phyloP scores from a whole-genome alignment of 2,797 vertebrate genomes.

The Euthynnus affinis region DNA sequence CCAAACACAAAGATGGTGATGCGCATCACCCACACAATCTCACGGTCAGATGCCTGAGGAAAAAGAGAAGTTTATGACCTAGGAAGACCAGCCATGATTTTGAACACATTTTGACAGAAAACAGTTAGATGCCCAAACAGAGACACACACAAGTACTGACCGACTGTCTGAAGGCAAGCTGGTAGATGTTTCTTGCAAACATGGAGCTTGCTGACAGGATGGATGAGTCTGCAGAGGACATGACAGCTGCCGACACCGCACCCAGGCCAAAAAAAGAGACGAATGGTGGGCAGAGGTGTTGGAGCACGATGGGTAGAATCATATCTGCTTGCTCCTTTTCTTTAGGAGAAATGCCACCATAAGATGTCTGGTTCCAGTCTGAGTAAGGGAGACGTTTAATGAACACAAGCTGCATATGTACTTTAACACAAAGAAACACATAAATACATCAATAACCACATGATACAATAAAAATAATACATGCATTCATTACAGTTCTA shows the following conservation, averaged over 20 bases:
- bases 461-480: background rate
- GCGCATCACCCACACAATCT: slow-evolving; percentile 98
- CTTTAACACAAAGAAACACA: background rate
- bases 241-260: slow-evolving; percentile 97
- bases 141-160: slow-evolving; percentile 82
- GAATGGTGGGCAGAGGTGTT: slow-evolving; percentile 95
- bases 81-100: background rate
- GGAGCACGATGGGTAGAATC: slow-evolving; percentile 97
- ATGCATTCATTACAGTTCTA: too few species aligned
- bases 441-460: background rate
- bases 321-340: slow-evolving; percentile 91
- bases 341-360: slow-evolving; percentile 88
- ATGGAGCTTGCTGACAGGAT: slow-evolving; percentile 98
- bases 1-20: slow-evolving; percentile 96
- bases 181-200: slow-evolving; percentile 98
- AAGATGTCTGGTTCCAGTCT: slow-evolving; percentile 96
- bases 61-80: background rate
- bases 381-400: slow-evolving; percentile 24
- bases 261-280: slow-evolving; percentile 97
- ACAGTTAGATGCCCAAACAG: background rate
- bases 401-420: background rate
- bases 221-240: slow-evolving; percentile 98
- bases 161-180: slow-evolving; percentile 95
- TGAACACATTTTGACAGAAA: background rate
- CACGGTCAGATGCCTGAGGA: slow-evolving; percentile 93